These are phyloP conservation scores for Bombus vancouverensis DNA, from an alignment of 1,140 invertebrate genomes.

Conservation along the genomic window DNA sequence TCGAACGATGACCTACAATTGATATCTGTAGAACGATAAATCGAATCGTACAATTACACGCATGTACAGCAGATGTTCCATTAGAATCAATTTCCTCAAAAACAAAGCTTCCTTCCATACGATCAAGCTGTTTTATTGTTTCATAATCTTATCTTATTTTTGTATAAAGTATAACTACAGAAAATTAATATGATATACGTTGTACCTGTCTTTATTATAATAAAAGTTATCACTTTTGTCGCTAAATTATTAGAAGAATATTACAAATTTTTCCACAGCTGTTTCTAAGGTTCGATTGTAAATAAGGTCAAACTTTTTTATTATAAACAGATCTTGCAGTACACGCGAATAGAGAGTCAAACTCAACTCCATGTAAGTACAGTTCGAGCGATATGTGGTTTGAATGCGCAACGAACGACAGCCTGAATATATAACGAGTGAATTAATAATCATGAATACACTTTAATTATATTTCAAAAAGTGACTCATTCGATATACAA, in stretches of 20 bases:
- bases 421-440: slow-evolving; percentile 31
- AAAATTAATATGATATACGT: not conserved
- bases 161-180: not conserved
- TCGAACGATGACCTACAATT: not conserved
- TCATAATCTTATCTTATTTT: not conserved
- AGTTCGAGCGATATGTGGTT: not conserved
- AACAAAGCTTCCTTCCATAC: not conserved
- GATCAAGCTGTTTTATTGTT: not conserved
- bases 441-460: slow-evolving; percentile 36
- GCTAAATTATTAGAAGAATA: not conserved
- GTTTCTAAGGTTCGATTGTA: not conserved
- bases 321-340: not conserved
- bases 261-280: too few relatives aligned
- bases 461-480: slow-evolving; percentile 46
- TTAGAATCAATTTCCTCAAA: slow-evolving; percentile 2
- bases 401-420: slow-evolving; percentile 21
- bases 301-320: not conserved
- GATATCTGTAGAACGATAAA: not conserved
- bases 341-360: not conserved
- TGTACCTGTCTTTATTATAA: not conserved
- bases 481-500: slow-evolving; percentile 31
- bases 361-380: not conserved
- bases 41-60: not conserved
- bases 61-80: not conserved
- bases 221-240: not conserved